A percentile compares a stretch with the other conserved stretches of the same genome.
phyloP scores from a whole-genome alignment of 1,140 invertebrate species.

The Papilio aristodemus region DNA sequence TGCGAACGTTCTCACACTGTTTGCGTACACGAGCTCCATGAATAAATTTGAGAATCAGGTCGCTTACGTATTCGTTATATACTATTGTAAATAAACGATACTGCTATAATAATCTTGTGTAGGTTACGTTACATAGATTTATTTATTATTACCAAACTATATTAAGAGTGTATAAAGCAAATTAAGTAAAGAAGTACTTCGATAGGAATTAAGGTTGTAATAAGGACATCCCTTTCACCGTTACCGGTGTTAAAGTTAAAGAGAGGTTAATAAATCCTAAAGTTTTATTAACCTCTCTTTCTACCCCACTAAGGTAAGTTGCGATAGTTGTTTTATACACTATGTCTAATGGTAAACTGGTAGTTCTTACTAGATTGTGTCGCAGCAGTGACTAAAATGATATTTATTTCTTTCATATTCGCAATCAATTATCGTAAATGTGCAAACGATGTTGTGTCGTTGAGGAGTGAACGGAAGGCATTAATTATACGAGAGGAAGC shows the following conservation, averaged over 20 bases:
- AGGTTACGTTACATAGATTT: too few species aligned
- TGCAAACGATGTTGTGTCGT: conserved; percentile 21
- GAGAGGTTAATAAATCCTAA: too few species aligned
- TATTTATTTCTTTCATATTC: conserved; percentile 1
- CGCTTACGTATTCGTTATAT: neutral
- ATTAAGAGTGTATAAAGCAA: too few species aligned
- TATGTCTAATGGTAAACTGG: neutral
- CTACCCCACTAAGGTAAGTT: too few species aligned
- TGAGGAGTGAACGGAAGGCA: conserved; percentile 39
- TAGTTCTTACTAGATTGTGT: neutral
- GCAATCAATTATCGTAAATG: conserved; percentile 20
- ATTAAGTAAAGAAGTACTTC: too few species aligned
- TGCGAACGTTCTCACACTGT: conserved; percentile 20
- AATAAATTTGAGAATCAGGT: conserved; percentile 22
- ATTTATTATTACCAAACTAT: too few species aligned
- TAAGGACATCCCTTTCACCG: too few species aligned
- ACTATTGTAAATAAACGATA: neutral
- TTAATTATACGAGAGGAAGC: conserved; percentile 48
- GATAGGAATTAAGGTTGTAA: too few species aligned
- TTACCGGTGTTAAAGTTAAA: too few species aligned
- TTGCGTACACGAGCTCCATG: neutral
- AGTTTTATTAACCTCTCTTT: too few species aligned
- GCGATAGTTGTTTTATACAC: too few species aligned
- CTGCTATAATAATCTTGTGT: neutral
- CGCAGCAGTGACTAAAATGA: neutral